These are phyloP conservation scores for Danio albolineatus DNA, from an alignment of 2,797 vertebrate species.

Conservation along the genomic window DNA sequence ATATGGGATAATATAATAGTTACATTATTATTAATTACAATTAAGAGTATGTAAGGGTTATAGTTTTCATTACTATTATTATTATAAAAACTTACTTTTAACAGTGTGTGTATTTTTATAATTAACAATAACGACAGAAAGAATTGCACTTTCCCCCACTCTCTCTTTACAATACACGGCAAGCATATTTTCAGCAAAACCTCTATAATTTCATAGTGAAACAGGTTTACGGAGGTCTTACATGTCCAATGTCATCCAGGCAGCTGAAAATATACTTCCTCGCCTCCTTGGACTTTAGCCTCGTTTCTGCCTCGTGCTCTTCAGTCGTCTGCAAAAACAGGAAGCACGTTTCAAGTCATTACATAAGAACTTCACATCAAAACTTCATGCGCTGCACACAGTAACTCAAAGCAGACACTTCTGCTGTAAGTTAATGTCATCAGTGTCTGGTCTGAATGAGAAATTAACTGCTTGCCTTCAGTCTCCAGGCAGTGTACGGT, in stretches of 20 bases:
- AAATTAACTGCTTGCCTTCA: slow-evolving; percentile 82
- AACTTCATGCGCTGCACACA: not conserved
- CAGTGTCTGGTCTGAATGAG: slow-evolving; percentile 6
- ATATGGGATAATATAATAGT: no score
- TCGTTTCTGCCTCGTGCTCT: slow-evolving; percentile 95
- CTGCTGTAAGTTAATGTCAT: not conserved
- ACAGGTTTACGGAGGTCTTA: slow-evolving; percentile 75
- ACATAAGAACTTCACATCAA: slow-evolving; percentile 30
- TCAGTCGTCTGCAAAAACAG: slow-evolving; percentile 86
- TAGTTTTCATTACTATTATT: no score
- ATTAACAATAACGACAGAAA: no score
- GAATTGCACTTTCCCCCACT: not conserved
- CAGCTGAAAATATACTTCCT: slow-evolving; percentile 98
- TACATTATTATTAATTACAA: no score
- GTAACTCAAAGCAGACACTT: slow-evolving; percentile 13
- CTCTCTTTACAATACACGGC: not conserved
- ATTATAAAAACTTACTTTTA: no score
- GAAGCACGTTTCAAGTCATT: slow-evolving; percentile 1
- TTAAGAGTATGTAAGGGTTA: no score
- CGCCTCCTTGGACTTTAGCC: slow-evolving; percentile 99
- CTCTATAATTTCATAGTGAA: not conserved
- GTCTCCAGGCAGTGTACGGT: slow-evolving; percentile 91
- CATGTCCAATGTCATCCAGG: slow-evolving; percentile 95
- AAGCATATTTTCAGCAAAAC: not conserved
- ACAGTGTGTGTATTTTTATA: no score